A percentile compares a stretch with the other conserved stretches of the same genome.
Evolutionary conservation across 2,888 invertebrate species (phyloP).

Genomic region (Folsomia candida): DNA sequence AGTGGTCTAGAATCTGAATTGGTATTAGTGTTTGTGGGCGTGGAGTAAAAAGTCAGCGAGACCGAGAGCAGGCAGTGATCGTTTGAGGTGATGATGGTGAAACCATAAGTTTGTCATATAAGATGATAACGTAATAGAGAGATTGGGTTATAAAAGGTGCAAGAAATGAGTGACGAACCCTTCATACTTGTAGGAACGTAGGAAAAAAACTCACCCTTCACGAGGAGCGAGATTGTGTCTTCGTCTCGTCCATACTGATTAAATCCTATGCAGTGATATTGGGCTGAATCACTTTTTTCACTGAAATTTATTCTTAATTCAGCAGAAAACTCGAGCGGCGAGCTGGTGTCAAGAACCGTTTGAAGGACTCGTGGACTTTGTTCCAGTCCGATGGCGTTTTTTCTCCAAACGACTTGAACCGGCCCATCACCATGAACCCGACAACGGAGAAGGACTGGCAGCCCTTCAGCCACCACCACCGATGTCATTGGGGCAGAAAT

Average conservation of each 20-base stretch:
- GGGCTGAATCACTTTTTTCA: conserved; percentile 38
- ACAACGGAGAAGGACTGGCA: conserved; percentile 37
- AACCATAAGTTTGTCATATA: not conserved
- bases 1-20: no score
- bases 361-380: conserved; percentile 28
- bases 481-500: conserved; percentile 40
- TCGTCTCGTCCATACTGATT: conserved; percentile 46
- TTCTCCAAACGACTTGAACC: conserved; percentile 42
- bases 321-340: conserved; percentile 31
- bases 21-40: no score
- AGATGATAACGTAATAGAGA: not conserved
- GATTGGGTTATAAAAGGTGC: not conserved
- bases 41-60: no score
- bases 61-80: no score
- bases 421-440: conserved; percentile 45
- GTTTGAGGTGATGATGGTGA: no score
- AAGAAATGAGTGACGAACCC: not conserved
- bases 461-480: conserved; percentile 45
- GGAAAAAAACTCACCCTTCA: conserved; percentile 38
- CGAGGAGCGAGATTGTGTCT: conserved; percentile 40
- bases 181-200: not conserved
- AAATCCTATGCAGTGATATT: conserved; percentile 37
- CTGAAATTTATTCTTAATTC: conserved; percentile 36
- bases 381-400: conserved; percentile 38
- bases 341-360: conserved; percentile 30